Conservation (phyloP, 2,888 invertebrate species). For the Hipparchia sbordonii region DNA sequence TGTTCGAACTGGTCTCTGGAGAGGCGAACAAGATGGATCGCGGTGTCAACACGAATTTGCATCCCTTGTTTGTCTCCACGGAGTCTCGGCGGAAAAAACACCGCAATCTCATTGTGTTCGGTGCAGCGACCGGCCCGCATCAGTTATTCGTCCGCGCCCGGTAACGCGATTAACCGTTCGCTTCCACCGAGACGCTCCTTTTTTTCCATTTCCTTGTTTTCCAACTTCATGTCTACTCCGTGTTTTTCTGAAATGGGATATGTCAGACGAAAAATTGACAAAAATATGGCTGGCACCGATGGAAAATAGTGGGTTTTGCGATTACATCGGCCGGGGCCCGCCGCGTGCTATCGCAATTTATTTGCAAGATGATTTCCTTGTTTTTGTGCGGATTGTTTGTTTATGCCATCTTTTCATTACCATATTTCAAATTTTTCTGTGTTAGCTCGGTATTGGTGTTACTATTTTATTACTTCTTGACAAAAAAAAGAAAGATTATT, state of each 20-base stretch:
- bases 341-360: conserved; percentile 60
- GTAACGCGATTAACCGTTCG: conserved; percentile 82
- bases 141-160: conserved; percentile 64
- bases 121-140: conserved; percentile 72
- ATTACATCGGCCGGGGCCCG: conserved; percentile 72
- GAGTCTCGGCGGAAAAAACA: conserved; percentile 76
- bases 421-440: conserved; percentile 23
- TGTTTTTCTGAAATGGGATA: conserved; percentile 82
- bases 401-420: conserved; percentile 44
- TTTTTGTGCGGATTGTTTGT: conserved; percentile 49
- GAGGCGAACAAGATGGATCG: conserved; percentile 82
- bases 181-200: conserved; percentile 76
- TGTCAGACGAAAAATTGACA: conserved; percentile 82
- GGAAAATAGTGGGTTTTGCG: conserved; percentile 77
- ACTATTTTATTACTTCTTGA: background rate
- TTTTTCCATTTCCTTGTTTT: conserved; percentile 80
- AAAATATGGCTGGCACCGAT: conserved; percentile 76
- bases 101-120: conserved; percentile 78
- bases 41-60: conserved; percentile 83
- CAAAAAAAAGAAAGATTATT: background rate
- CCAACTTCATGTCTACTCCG: conserved; percentile 77
- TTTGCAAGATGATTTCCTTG: conserved; percentile 71
- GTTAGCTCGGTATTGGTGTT: background rate
- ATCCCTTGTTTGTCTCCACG: conserved; percentile 80
- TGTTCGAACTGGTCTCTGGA: conserved; percentile 75